Evolutionary conservation across 2,797 vertebrate species (phyloP), one percentile per base, ranked within the genome.

Genomic region (Molossus alvarezi): DNA sequence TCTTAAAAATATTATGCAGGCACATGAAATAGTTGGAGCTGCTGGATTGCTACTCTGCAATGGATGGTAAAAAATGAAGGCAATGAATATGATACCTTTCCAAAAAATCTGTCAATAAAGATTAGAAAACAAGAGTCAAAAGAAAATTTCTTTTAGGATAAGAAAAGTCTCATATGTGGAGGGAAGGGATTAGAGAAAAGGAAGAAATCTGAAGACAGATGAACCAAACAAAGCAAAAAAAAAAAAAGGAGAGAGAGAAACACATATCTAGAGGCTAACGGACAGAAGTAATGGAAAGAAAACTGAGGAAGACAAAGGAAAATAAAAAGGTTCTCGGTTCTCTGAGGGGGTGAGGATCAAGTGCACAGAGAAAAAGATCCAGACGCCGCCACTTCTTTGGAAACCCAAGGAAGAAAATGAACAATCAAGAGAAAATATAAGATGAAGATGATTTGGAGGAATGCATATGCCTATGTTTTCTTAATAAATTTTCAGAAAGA

Each of bases 401-500:
- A 87, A 88, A 90, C 41, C 37, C 45, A 84, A 71, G 25, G 9
- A 84, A 93, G 69, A 57, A 92, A 86, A 65, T n/a, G 33, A 77
- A 95, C 91, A 33, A 85, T 58, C 9, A 33, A 79, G 62, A 86
- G 58, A 93, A 90, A 90, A 80, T 51, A 17, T 67, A 25, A 94
- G 11, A 94, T 84, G 37, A 95, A 58, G 23, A 62, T 13, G 41
- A 58, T 29, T 48, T 15, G 41, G 20, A 29, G 37, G 48, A 84
- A 77, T 55, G n/a, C 71, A 9, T 23, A 86, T 77, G 25, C 11
- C 29, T 14, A 67, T 9, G n/a, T 55, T 41, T 94, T 90, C 65
- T 67, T 41, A 81, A 58, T 88, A 51, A 81, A 82, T 67, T 94
- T 86, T 77, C 18, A 76, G 51, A 33, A 95, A 72, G 27, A 92